Conservation (phyloP, 2,888 invertebrate genomes). For the Julus scanicus region DNA sequence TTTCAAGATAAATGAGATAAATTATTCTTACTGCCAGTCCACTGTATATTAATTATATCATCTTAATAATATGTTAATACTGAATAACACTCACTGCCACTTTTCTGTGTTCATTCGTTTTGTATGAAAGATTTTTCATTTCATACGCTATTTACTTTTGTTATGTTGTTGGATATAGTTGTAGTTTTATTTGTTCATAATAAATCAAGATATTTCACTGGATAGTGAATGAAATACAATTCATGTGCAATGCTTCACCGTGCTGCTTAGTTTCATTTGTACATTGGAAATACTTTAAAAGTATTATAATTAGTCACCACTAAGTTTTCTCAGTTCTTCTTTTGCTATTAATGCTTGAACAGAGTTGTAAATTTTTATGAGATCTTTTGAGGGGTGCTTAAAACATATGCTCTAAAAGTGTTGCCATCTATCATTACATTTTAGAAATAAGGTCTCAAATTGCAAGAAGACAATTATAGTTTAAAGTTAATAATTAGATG, state of each 20-base stretch:
- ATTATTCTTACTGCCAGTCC: slow-evolving; percentile 25
- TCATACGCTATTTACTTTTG: slow-evolving; percentile 36
- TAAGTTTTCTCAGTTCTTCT: too few relatives aligned
- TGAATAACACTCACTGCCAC: slow-evolving; percentile 48
- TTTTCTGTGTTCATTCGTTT: slow-evolving; percentile 45
- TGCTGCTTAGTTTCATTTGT: too few relatives aligned
- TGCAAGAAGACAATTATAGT: too few relatives aligned
- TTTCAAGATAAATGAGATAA: background rate
- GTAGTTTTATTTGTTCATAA: slow-evolving; percentile 46
- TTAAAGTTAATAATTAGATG: too few relatives aligned
- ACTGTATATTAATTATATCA: slow-evolving; percentile 31
- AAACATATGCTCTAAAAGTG: too few relatives aligned
- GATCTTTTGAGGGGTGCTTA: too few relatives aligned
- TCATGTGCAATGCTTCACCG: background rate
- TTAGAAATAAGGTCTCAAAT: too few relatives aligned
- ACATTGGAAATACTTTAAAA: too few relatives aligned
- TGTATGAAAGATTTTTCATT: slow-evolving; percentile 46
- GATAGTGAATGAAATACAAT: background rate
- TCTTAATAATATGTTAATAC: slow-evolving; percentile 19
- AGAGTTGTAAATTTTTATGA: too few relatives aligned
- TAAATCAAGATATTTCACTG: slow-evolving; percentile 38
- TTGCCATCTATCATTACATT: too few relatives aligned
- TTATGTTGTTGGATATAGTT: slow-evolving; percentile 46
- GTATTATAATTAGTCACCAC: too few relatives aligned
- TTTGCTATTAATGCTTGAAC: too few relatives aligned